These are phyloP conservation scores for Pogonocichla stellata DNA, from an alignment of 2,113 vertebrate genomes.

Conservation along the genomic window DNA sequence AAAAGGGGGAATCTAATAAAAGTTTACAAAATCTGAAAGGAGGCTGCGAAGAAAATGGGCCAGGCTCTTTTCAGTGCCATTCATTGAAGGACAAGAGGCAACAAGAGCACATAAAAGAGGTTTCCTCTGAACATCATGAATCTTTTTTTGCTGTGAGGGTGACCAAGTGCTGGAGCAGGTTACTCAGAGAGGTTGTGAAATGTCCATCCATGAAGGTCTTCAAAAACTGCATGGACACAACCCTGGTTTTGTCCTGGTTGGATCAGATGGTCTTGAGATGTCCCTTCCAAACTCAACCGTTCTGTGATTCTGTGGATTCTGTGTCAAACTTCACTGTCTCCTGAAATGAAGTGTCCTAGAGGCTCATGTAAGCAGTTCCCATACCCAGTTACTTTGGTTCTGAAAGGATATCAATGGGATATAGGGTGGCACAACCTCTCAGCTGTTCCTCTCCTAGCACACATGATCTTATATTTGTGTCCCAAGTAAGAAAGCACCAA, in stretches of 20 bases:
- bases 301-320: neutral
- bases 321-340: neutral
- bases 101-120: fast-evolving
- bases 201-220: neutral
- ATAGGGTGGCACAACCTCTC: neutral
- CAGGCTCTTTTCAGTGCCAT: neutral
- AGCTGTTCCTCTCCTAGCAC: neutral
- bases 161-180: neutral
- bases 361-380: neutral
- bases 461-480: neutral
- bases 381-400: neutral
- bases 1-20: neutral
- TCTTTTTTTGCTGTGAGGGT: neutral
- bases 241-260: neutral
- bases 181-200: neutral
- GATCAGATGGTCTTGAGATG: neutral
- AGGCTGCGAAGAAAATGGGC: fast-evolving
- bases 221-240: neutral
- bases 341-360: neutral
- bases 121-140: neutral
- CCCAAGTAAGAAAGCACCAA: neutral
- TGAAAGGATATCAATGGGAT: neutral
- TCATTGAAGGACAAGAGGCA: neutral
- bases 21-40: neutral
- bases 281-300: neutral